phyloP scores from a whole-genome alignment of 2,888 invertebrate genomes.

The Caenorhabditis drosophilae region DNA sequence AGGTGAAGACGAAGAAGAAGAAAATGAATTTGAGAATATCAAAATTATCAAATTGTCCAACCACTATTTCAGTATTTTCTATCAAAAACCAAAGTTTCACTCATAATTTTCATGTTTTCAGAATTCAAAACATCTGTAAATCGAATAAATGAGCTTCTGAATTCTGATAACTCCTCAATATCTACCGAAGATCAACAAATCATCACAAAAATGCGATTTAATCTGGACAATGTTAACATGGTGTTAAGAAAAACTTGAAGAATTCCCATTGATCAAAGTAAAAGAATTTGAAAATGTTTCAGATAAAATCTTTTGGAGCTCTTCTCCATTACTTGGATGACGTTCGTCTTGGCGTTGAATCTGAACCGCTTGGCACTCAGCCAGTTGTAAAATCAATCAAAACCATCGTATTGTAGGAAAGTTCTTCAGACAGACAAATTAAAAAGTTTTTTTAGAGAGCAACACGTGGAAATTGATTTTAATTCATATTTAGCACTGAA shows the following conservation, averaged over 20 bases:
- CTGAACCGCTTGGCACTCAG: constrained; percentile 42
- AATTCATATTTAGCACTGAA: constrained; percentile 76
- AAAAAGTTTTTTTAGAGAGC: constrained; percentile 42
- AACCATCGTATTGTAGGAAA: constrained; percentile 35
- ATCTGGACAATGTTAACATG: constrained; percentile 28
- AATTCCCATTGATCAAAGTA: background rate
- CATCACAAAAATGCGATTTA: constrained; percentile 21
- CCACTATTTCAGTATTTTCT: constrained; percentile 17
- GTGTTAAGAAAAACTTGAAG: constrained; percentile 2
- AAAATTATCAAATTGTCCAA: constrained; percentile 17
- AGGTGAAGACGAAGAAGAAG: constrained; percentile 2
- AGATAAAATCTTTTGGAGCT: constrained; percentile 64
- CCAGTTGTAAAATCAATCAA: constrained; percentile 55
- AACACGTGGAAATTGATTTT: constrained; percentile 61
- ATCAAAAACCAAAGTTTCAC: background rate
- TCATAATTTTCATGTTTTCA: background rate
- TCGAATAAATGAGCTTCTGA: constrained; percentile 17
- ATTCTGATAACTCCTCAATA: constrained; percentile 7
- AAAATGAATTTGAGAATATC: constrained; percentile 2
- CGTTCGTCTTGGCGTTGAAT: constrained; percentile 59
- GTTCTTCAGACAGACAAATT: background rate
- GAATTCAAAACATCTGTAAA: constrained; percentile 9
- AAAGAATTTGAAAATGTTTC: too few relatives aligned
- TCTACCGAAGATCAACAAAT: constrained; percentile 13
- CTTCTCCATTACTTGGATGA: constrained; percentile 61